phyloP scores from a whole-genome alignment of 2,888 invertebrate species.

The Tolmerus cingulatus region DNA sequence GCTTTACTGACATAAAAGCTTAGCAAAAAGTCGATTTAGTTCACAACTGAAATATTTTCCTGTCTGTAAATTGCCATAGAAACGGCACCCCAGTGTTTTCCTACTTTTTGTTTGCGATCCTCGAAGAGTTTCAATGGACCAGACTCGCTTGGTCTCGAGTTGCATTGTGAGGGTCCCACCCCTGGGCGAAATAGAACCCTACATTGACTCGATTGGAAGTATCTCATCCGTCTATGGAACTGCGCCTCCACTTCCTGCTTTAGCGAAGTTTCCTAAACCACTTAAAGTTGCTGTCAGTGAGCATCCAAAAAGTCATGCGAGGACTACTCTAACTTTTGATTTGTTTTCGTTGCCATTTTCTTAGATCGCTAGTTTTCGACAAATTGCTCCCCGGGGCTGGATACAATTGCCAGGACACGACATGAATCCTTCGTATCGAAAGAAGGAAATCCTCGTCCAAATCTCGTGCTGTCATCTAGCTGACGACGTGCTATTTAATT shows the following conservation, averaged over 20 bases:
- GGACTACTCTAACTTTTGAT: constrained; percentile 14
- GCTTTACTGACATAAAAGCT: not conserved
- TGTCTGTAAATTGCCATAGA: not conserved
- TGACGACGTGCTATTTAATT: not conserved
- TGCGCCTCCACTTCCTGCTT: not conserved
- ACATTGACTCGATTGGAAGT: not conserved
- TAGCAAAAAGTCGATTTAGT: not conserved
- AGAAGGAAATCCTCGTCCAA: not conserved
- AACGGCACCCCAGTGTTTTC: not conserved
- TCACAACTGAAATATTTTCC: not conserved
- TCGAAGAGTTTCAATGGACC: not conserved
- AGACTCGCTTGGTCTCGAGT: not conserved
- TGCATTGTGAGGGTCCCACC: not conserved
- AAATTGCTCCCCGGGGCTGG: constrained; percentile 4
- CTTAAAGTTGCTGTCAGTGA: not conserved
- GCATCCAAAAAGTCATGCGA: not conserved
- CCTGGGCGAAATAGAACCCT: not conserved
- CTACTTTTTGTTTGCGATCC: not conserved
- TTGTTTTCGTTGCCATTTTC: constrained; percentile 20
- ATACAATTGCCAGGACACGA: not conserved
- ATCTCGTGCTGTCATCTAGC: not conserved
- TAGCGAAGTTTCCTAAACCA: not conserved
- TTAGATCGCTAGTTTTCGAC: constrained; percentile 13
- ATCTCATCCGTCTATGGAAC: not conserved
- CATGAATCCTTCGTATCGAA: not conserved